These are phyloP conservation scores for Eurystomus glaucurus DNA, from an alignment of 2,797 vertebrate genomes.

Conservation along the genomic window DNA sequence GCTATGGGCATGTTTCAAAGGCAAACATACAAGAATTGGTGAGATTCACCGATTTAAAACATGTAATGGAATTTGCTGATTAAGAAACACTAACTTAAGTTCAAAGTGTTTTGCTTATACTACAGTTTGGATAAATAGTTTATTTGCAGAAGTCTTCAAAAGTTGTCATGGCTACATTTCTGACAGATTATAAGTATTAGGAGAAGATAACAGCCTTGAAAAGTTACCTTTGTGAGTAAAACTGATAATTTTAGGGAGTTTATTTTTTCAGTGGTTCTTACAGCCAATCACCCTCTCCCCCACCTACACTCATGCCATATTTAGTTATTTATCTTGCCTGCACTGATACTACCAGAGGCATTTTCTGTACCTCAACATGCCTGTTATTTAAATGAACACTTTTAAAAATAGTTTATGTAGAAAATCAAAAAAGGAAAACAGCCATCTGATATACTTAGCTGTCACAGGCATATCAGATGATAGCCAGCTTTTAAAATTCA, in stretches of 20 bases:
- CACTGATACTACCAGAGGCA: constrained; percentile 41
- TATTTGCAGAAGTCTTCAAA: background rate
- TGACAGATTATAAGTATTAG: no score
- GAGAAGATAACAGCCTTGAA: no score
- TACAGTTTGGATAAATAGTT: background rate
- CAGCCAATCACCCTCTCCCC: background rate
- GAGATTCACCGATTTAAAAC: background rate
- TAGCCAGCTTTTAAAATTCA: background rate
- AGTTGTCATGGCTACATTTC: background rate
- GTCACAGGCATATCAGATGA: background rate
- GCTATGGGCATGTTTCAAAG: background rate
- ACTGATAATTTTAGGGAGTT: background rate
- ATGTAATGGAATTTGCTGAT: background rate
- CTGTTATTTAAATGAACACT: constrained; percentile 26
- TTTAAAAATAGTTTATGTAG: constrained; percentile 36
- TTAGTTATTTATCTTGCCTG: constrained; percentile 50
- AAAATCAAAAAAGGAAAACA: constrained; percentile 8
- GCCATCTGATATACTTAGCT: constrained; percentile 15
- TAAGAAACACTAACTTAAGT: background rate
- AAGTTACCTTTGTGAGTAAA: background rate
- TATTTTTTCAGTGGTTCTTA: background rate
- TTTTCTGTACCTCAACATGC: background rate
- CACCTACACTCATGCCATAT: background rate
- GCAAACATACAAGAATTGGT: background rate
- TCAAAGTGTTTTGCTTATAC: background rate